Evolutionary conservation across 2,113 vertebrate genomes (phyloP), one percentile per base, ranked within the genome.

Genomic region (Siniperca chuatsi): DNA sequence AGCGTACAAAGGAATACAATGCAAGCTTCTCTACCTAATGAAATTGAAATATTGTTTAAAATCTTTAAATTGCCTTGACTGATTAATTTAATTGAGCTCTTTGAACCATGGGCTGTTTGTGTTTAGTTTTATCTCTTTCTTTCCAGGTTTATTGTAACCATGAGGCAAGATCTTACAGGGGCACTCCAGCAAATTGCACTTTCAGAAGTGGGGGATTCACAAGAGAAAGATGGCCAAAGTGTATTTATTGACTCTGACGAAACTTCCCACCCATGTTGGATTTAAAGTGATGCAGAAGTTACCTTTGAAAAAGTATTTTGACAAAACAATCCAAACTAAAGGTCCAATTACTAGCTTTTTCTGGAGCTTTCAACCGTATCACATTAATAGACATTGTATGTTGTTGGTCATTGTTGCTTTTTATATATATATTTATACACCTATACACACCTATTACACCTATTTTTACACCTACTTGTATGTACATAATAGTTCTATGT

Each of bases 21-120:
- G 13, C 25, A 58, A 50, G 50, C 48, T 8, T 13, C 37, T 86
- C 83, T 71, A 13, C 35, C 44, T 81, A 78, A 87, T 75, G 40
- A 55, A 46, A 60, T 54, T 70, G 74, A 84, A 71, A 79, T 76
- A 48, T 10, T 35, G 29, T 55, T 50, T 77, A 84, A 40, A 54
- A 48, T 40, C 61, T 48, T 65, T 64, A 35, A 75, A 75, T 55
- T 75, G 70, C 72, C 44, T 50, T 64, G 46, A 75, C 15, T n/a
- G 54, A 54, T 80, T 29, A 0, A 74, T 79, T 61, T 23, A 33
- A 29, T 78, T 37, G 15, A 46, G 55, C 20, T 62, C 25, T 55
- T n/a, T 66, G 40, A 76, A 79, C 65, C 23, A 25, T 5, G 21
- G 3, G 25, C 1, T 78, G 50, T 80, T 69, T 61, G 35, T 46